Conservation (phyloP, 2,113 vertebrate species). For the Larimichthys crocea region DNA sequence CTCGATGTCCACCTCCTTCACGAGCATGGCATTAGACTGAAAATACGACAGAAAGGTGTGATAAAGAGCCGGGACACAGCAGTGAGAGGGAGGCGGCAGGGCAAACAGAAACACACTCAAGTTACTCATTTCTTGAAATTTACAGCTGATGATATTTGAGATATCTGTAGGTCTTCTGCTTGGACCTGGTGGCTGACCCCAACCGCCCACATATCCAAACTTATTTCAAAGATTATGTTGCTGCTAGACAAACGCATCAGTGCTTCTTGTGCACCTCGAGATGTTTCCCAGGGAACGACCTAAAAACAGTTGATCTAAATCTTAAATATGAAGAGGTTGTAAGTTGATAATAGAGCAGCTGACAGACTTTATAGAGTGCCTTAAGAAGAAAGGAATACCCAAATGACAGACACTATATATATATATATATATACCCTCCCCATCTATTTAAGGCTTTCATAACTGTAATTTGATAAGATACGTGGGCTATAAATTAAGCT, state of each 20-base stretch:
- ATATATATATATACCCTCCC: not conserved
- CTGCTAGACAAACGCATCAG: conserved; percentile 29
- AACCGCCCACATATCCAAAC: conserved; percentile 31
- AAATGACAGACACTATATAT: not conserved
- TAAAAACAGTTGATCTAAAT: not conserved
- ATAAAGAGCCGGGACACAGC: not conserved
- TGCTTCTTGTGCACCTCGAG: not conserved
- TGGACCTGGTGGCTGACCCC: conserved; percentile 2
- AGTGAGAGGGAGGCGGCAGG: not conserved
- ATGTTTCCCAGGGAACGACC: not conserved
- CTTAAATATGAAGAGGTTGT: not conserved
- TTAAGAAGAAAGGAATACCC: not conserved
- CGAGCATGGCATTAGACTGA: conserved; percentile 86
- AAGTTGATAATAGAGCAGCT: not conserved
- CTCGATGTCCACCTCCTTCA: conserved; percentile 91
- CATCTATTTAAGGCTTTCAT: not conserved
- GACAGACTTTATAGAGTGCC: not conserved
- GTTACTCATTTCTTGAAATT: not conserved
- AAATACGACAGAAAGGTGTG: conserved; percentile 19
- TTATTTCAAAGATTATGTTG: conserved; percentile 28
- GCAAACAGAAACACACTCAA: not conserved
- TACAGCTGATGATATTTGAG: conserved; percentile 3
- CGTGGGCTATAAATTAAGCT: not conserved
- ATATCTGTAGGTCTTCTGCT: not conserved
- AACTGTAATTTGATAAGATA: not conserved